Percentiles rank a stretch among this genome's conserved stretches.
phyloP scores from a whole-genome alignment of 2,888 invertebrate species.

The Tetropium fuscum region DNA sequence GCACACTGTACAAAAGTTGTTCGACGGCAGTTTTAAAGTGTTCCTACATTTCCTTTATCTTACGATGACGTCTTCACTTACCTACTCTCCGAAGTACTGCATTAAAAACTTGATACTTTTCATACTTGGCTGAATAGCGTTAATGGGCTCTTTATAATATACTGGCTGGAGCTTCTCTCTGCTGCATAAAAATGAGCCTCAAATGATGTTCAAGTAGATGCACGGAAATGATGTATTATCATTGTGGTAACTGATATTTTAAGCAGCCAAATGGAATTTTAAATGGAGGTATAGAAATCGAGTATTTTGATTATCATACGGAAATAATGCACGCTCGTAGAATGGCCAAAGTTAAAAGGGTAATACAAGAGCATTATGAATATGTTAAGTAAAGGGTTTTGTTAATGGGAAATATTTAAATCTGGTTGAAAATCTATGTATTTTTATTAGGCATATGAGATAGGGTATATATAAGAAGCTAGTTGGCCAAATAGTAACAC shows the following conservation, averaged over 20 bases:
- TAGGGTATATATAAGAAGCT: no score
- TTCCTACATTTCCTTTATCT: conserved; percentile 60
- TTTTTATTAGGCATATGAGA: no score
- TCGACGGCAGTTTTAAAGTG: conserved; percentile 51
- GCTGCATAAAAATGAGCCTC: background rate
- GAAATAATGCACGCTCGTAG: conserved; percentile 7
- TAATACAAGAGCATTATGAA: background rate
- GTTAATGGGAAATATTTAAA: conserved; percentile 5
- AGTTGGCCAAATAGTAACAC: no score
- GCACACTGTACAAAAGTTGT: conserved; percentile 42
- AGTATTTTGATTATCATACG: conserved; percentile 6
- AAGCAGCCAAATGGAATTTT: conserved; percentile 43
- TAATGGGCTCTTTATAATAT: conserved; percentile 65
- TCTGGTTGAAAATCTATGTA: no score
- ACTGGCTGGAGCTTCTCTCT: conserved; percentile 16
- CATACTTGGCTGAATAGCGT: conserved; percentile 63
- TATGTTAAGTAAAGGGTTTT: conserved; percentile 1
- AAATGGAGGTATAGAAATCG: conserved; percentile 20
- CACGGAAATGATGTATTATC: conserved; percentile 48
- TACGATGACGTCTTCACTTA: conserved; percentile 61
- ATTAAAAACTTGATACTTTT: conserved; percentile 66
- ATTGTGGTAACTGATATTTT: conserved; percentile 52
- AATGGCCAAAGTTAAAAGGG: conserved; percentile 6
- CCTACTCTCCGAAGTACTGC: conserved; percentile 58
- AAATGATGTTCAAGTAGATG: conserved; percentile 33